A percentile compares a stretch with the other conserved stretches of the same genome.
Conservation (phyloP, 2,888 invertebrate genomes). For the Mesorhabditis sp. region DNA sequence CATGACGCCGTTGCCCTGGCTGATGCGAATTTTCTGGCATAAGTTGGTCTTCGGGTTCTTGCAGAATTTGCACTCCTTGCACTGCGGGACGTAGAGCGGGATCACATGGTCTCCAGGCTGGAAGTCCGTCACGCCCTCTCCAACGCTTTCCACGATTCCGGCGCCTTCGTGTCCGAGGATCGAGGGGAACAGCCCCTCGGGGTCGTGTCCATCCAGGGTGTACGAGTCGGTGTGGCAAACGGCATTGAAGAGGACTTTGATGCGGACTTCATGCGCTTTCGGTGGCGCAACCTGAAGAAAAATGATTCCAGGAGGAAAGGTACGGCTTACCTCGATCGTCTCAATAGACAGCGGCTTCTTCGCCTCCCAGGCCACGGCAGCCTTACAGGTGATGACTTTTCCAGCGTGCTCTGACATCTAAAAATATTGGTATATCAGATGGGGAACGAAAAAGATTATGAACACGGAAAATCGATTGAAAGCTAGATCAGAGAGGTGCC, state of each 20-base stretch:
- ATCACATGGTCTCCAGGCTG: slow-evolving; percentile 91
- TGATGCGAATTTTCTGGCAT: slow-evolving; percentile 80
- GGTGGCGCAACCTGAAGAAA: slow-evolving; percentile 76
- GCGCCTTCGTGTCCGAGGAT: slow-evolving; percentile 90
- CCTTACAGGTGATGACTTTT: slow-evolving; percentile 78
- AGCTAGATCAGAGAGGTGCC: too few relatives aligned
- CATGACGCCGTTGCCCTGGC: slow-evolving; percentile 78
- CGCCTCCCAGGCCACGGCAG: slow-evolving; percentile 93
- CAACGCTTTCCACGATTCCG: slow-evolving; percentile 93
- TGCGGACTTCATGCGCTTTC: slow-evolving; percentile 78
- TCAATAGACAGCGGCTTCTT: slow-evolving; percentile 84
- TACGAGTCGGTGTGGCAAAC: slow-evolving; percentile 91
- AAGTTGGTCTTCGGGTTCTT: slow-evolving; percentile 90
- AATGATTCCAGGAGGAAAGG: too few relatives aligned
- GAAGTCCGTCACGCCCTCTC: slow-evolving; percentile 81
- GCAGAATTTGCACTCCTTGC: slow-evolving; percentile 92
- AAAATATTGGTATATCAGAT: not conserved
- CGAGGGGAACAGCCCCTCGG: slow-evolving; percentile 86
- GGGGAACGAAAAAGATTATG: too few relatives aligned
- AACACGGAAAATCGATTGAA: too few relatives aligned
- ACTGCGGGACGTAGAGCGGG: slow-evolving; percentile 92
- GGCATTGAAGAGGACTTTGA: slow-evolving; percentile 67
- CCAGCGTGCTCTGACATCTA: slow-evolving; percentile 23
- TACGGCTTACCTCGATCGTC: slow-evolving; percentile 69
- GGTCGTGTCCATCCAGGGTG: slow-evolving; percentile 71